Conservation (phyloP, 2,888 invertebrate species). For the Luperina nickerlii region DNA sequence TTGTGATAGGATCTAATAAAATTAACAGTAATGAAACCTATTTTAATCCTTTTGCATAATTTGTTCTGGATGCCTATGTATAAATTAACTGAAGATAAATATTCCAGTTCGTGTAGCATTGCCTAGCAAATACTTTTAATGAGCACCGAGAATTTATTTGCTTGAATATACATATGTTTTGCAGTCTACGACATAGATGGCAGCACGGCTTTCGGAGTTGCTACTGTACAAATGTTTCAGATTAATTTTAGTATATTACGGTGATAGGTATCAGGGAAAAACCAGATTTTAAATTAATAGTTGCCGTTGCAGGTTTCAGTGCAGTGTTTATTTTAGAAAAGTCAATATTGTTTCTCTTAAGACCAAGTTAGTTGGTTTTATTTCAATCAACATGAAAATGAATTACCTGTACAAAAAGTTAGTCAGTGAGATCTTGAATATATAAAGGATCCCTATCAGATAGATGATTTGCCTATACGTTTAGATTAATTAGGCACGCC, state of each 20-base stretch:
- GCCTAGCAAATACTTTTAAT: conserved; percentile 54
- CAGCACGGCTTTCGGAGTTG: conserved; percentile 18
- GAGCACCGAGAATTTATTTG: conserved; percentile 50
- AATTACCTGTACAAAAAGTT: conserved; percentile 12
- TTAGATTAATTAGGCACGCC: conserved; percentile 9
- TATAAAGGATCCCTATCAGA: not conserved
- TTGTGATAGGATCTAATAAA: conserved; percentile 59
- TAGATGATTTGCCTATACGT: not conserved
- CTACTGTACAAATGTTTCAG: conserved; percentile 17
- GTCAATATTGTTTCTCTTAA: not conserved
- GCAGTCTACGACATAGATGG: conserved; percentile 42
- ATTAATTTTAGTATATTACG: conserved; percentile 18
- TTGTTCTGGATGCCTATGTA: conserved; percentile 50
- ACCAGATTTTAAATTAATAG: conserved; percentile 16
- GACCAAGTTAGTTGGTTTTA: conserved; percentile 21
- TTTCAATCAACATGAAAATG: conserved; percentile 19
- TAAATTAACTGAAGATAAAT: conserved; percentile 63
- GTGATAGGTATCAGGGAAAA: conserved; percentile 9
- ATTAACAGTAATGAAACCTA: conserved; percentile 49
- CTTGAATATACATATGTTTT: conserved; percentile 37
- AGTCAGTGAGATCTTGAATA: conserved; percentile 9
- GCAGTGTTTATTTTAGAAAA: conserved; percentile 20
- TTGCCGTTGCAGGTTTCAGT: conserved; percentile 5
- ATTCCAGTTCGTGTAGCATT: conserved; percentile 40
- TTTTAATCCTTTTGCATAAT: conserved; percentile 65